These are phyloP conservation scores for Thelaira solivaga DNA, from an alignment of 2,888 invertebrate species.

Conservation along the genomic window DNA sequence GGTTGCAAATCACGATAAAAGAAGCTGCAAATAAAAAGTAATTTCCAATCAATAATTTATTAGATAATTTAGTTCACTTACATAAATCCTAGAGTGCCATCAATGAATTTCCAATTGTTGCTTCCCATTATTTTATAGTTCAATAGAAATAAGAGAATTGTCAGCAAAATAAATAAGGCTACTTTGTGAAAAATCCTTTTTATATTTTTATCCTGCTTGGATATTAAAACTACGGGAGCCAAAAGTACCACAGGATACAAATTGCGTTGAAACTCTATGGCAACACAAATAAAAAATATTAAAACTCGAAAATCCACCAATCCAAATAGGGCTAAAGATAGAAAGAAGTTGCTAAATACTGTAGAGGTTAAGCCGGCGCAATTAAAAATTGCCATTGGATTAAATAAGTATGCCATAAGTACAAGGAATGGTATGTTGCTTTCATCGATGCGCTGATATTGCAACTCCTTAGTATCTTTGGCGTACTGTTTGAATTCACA, in stretches of 20 bases:
- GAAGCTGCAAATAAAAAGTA: conserved; percentile 81
- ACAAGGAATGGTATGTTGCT: conserved; percentile 82
- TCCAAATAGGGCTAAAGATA: conserved; percentile 84
- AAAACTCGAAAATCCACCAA: conserved; percentile 82
- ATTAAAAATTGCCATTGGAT: conserved; percentile 91
- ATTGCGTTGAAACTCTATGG: conserved; percentile 88
- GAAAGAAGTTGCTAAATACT: conserved; percentile 90
- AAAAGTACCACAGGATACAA: conserved; percentile 89
- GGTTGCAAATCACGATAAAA: conserved; percentile 96
- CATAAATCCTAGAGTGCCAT: conserved; percentile 90
- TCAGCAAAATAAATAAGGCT: conserved; percentile 65
- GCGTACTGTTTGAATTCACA: conserved; percentile 79
- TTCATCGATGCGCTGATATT: conserved; percentile 74
- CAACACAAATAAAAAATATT: conserved; percentile 83
- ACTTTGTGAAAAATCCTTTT: conserved; percentile 58
- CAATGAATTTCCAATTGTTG: conserved; percentile 81
- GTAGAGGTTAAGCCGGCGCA: conserved; percentile 94
- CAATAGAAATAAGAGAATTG: conserved; percentile 64
- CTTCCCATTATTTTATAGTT: conserved; percentile 79
- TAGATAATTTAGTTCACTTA: conserved; percentile 77
- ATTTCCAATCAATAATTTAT: background rate
- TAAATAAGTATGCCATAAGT: conserved; percentile 88
- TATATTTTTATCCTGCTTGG: conserved; percentile 53
- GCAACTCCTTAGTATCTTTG: conserved; percentile 80
- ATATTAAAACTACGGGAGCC: conserved; percentile 85